Conservation (phyloP, 2,113 vertebrate genomes). For the Microtus richardsoni region DNA sequence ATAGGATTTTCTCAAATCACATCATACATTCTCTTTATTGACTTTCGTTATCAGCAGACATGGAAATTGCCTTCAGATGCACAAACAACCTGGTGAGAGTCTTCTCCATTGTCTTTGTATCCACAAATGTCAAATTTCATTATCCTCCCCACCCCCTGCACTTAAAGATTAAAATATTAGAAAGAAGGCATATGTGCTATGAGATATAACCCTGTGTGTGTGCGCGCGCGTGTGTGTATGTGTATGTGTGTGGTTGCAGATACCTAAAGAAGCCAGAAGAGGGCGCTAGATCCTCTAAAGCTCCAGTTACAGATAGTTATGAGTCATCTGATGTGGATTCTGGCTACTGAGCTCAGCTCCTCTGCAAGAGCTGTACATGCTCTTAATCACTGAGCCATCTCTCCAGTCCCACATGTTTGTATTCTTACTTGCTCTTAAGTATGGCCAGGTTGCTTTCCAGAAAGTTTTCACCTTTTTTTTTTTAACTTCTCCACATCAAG, state of each 20-base stretch:
- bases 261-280: not conserved
- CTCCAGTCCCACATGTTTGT: accelerated
- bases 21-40: not conserved
- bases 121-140: not conserved
- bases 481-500: not conserved
- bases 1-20: not conserved
- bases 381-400: not conserved
- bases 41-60: not conserved
- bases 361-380: not conserved
- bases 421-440: not conserved
- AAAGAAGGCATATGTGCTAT: not conserved
- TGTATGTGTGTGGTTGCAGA: not conserved
- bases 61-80: not conserved
- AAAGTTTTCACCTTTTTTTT: not conserved
- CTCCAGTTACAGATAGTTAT: not conserved
- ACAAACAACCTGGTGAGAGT: not conserved
- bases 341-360: not conserved
- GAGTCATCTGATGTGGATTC: not conserved
- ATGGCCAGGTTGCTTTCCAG: not conserved
- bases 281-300: not conserved
- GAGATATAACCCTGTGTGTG: not conserved
- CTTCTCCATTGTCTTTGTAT: not conserved
- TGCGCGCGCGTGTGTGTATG: not conserved
- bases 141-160: not conserved
- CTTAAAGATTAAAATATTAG: not conserved